phyloP scores from a whole-genome alignment of 2,113 vertebrate species.

The Hyperopisus bebe region DNA sequence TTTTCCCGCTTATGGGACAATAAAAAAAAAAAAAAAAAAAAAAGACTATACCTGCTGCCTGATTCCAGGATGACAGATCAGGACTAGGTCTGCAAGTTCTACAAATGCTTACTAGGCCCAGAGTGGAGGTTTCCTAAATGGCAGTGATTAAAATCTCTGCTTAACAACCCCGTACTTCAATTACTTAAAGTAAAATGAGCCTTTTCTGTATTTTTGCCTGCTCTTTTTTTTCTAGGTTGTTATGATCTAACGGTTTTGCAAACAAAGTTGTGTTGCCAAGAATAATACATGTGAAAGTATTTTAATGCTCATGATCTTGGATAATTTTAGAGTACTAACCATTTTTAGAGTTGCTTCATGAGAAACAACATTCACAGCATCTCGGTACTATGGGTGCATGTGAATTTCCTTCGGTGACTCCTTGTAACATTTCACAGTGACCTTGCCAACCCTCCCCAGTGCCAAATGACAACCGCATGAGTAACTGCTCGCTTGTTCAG shows the following conservation, averaged over 20 bases:
- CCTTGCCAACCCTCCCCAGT: not conserved
- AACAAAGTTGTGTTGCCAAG: not conserved
- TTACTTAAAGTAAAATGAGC: not conserved
- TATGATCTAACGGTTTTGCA: not conserved
- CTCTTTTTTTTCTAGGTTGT: not conserved
- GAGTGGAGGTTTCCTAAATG: too few relatives aligned
- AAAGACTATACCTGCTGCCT: not conserved
- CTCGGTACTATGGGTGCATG: not conserved
- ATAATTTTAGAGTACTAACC: not conserved
- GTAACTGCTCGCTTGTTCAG: not conserved
- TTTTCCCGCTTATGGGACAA: not conserved
- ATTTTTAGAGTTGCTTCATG: not conserved
- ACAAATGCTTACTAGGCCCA: not conserved
- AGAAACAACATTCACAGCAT: not conserved
- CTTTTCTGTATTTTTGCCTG: not conserved
- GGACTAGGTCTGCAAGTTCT: not conserved
- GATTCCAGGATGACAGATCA: not conserved
- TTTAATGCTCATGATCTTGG: not conserved
- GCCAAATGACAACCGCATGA: not conserved
- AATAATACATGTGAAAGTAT: not conserved
- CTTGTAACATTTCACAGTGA: not conserved
- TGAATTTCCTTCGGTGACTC: not conserved
- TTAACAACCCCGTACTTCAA: not conserved
- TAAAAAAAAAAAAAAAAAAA: not conserved
- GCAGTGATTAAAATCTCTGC: not conserved